These are phyloP conservation scores for Brotula barbata DNA, from an alignment of 2,797 vertebrate species.

Conservation along the genomic window DNA sequence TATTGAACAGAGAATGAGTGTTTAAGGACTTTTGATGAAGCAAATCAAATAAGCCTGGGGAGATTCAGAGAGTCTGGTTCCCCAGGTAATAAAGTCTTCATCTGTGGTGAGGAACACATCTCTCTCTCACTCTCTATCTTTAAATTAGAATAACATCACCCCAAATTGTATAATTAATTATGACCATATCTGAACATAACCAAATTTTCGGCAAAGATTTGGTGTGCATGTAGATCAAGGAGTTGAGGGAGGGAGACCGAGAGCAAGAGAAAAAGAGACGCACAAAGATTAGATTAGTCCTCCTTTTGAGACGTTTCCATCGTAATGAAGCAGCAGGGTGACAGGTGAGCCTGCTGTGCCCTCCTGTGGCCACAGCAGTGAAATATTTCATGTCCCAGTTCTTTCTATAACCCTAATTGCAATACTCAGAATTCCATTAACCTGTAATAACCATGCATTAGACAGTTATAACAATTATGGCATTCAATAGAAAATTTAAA, in stretches of 20 bases:
- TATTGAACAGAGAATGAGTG: constrained; percentile 45
- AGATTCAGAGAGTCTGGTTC: constrained; percentile 52
- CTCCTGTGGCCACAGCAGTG: constrained; percentile 76
- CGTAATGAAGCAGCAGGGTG: constrained; percentile 59
- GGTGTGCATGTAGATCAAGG: constrained; percentile 52
- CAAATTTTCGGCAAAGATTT: constrained; percentile 63
- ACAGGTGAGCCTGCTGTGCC: constrained; percentile 78
- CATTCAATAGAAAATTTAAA: constrained; percentile 10
- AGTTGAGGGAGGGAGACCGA: constrained; percentile 25
- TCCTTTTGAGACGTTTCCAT: constrained; percentile 47
- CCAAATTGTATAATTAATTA: constrained; percentile 75
- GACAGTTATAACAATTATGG: constrained; percentile 8
- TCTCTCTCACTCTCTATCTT: neutral
- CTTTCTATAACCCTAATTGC: constrained; percentile 43
- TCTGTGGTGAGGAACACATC: constrained; percentile 36
- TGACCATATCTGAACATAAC: constrained; percentile 62
- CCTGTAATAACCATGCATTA: constrained; percentile 19
- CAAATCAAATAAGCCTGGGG: constrained; percentile 40
- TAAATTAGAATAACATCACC: constrained; percentile 60
- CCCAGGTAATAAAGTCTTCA: constrained; percentile 68
- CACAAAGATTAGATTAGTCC: constrained; percentile 55
- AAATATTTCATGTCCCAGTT: constrained; percentile 56
- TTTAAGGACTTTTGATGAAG: constrained; percentile 56
- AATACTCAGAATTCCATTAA: constrained; percentile 41
- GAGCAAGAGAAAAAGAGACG: constrained; percentile 22